phyloP scores from a whole-genome alignment of 2,797 vertebrate genomes.

The Saxicola maurus region DNA sequence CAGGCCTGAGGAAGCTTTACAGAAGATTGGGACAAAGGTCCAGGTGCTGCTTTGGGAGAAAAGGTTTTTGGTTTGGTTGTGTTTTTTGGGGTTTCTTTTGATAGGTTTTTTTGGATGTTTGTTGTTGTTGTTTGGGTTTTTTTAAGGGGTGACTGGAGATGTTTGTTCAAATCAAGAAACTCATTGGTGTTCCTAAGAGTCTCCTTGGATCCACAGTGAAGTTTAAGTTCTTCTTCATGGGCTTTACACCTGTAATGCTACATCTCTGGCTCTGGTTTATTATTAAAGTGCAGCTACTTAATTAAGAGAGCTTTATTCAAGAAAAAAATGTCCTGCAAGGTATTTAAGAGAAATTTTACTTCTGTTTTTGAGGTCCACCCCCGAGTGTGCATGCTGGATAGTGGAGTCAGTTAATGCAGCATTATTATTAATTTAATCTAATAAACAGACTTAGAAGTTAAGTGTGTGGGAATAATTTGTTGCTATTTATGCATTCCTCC shows the following conservation, averaged over 20 bases:
- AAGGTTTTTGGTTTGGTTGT: too few relatives aligned
- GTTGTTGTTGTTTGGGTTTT: too few relatives aligned
- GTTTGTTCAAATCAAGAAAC: neutral
- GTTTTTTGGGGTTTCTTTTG: too few relatives aligned
- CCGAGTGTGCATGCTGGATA: neutral
- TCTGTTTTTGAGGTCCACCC: neutral
- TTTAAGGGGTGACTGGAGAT: accelerated
- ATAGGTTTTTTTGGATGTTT: too few relatives aligned
- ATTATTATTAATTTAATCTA: neutral
- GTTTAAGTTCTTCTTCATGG: neutral
- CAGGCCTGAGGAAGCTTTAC: neutral
- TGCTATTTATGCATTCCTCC: neutral
- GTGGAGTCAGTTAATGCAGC: neutral
- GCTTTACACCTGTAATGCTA: neutral
- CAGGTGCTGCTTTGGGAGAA: neutral
- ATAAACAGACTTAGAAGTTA: neutral
- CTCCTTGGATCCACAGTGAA: neutral
- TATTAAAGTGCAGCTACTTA: neutral
- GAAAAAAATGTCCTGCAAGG: neutral
- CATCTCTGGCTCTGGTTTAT: neutral
- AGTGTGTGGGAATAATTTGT: neutral
- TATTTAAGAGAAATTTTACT: neutral
- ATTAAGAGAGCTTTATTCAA: neutral
- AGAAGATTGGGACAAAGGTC: accelerated
- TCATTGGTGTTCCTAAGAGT: neutral